These are phyloP conservation scores for Chorisops tibialis DNA, from an alignment of 2,888 invertebrate genomes.

Conservation along the genomic window DNA sequence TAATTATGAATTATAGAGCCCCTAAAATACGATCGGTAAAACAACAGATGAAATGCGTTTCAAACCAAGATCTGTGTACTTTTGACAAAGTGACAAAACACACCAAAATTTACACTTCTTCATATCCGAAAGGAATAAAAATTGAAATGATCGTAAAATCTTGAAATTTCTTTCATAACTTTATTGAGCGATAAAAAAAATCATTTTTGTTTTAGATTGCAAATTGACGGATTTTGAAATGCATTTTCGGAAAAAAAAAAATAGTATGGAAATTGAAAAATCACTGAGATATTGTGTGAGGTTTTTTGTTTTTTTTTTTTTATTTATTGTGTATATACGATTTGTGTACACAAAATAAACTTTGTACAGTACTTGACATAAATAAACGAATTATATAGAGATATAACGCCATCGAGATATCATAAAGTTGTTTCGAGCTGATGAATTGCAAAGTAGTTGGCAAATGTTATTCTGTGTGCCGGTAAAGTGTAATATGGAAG, in stretches of 20 bases:
- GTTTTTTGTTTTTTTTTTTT: neutral
- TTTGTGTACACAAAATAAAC: constrained; percentile 8
- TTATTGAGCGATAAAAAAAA: neutral
- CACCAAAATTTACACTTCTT: neutral
- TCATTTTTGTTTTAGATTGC: neutral
- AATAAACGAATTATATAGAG: neutral
- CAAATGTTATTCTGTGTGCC: constrained; percentile 16
- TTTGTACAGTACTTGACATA: constrained; percentile 12
- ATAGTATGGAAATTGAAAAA: too few relatives aligned
- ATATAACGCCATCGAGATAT: constrained; percentile 12
- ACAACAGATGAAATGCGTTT: too few relatives aligned
- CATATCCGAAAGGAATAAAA: constrained; percentile 5
- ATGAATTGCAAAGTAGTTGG: constrained; percentile 25
- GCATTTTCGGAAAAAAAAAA: neutral
- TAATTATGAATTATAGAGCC: too few relatives aligned
- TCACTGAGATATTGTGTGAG: neutral
- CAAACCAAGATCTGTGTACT: too few relatives aligned
- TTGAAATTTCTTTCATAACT: neutral
- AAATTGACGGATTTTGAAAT: neutral
- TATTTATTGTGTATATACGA: neutral
- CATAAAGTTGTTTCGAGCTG: constrained; percentile 21
- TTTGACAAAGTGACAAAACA: too few relatives aligned
- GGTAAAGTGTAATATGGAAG: neutral
- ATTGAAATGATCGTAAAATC: neutral
- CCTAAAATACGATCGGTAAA: too few relatives aligned